Conservation (phyloP, 2,797 vertebrate species). For the Mus minutoides region DNA sequence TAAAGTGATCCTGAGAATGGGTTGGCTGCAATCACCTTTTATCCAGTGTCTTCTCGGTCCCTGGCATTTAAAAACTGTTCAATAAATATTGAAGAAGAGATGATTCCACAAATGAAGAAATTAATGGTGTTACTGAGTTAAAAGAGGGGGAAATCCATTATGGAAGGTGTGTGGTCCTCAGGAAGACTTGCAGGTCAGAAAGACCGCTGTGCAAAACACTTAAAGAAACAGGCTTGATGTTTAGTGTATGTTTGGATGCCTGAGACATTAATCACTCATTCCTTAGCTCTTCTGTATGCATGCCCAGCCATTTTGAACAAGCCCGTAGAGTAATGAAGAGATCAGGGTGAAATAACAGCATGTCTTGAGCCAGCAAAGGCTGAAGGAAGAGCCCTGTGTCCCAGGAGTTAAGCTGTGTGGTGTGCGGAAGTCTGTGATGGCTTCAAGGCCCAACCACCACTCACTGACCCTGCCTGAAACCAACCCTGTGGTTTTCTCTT, state of each 20-base stretch:
- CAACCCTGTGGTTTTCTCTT: conserved; percentile 62
- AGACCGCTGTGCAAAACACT: not conserved
- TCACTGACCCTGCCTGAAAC: conserved; percentile 71
- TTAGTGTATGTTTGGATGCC: conserved; percentile 25
- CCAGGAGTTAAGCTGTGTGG: conserved; percentile 68
- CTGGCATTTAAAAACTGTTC: conserved; percentile 18
- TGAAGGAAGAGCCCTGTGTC: conserved; percentile 51
- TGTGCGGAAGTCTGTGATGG: conserved; percentile 69
- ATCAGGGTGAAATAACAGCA: conserved; percentile 72
- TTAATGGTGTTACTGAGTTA: conserved; percentile 14
- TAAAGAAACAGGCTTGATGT: conserved; percentile 30
- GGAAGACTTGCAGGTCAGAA: conserved; percentile 18
- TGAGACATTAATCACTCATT: conserved; percentile 30
- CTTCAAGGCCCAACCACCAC: conserved; percentile 72
- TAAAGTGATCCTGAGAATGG: not conserved
- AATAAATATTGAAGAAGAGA: conserved; percentile 23
- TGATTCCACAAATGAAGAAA: conserved; percentile 56
- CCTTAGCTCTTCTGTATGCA: not conserved
- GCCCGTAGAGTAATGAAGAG: conserved; percentile 1
- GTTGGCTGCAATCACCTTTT: not conserved
- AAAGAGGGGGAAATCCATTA: not conserved
- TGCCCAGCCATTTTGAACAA: conserved; percentile 53
- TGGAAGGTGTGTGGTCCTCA: not conserved
- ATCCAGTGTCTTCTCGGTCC: not conserved
- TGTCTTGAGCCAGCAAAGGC: conserved; percentile 52